Percentiles rank a stretch among this genome's conserved stretches.
Conservation (phyloP, 2,888 invertebrate species). For the Embidobia sp. region DNA sequence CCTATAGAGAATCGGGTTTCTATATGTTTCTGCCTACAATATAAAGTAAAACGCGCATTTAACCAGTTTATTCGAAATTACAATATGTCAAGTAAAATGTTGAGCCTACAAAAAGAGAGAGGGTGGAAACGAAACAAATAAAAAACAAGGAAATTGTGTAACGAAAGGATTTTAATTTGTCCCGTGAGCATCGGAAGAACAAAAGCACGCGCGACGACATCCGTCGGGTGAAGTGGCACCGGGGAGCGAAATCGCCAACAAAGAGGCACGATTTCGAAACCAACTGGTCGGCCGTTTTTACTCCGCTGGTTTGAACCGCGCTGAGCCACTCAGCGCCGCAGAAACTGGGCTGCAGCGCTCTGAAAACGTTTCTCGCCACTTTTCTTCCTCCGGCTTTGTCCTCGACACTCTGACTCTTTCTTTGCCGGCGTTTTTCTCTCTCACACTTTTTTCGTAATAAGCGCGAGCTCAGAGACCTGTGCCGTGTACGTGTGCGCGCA, state of each 20-base stretch:
- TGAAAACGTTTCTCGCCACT: slow-evolving; percentile 68
- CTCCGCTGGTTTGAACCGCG: slow-evolving; percentile 48
- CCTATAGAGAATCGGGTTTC: too few relatives aligned
- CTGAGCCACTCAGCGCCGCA: slow-evolving; percentile 54
- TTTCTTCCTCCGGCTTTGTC: slow-evolving; percentile 63
- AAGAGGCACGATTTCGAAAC: slow-evolving; percentile 63
- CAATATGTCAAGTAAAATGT: too few relatives aligned
- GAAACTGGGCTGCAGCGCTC: slow-evolving; percentile 68
- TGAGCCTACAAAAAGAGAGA: too few relatives aligned
- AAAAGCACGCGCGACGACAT: slow-evolving; percentile 54
- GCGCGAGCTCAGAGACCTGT: too few relatives aligned
- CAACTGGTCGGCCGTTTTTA: slow-evolving; percentile 55
- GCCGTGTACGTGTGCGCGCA: background rate
- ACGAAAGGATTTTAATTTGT: too few relatives aligned
- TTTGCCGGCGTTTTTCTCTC: slow-evolving; percentile 27
- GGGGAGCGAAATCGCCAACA: slow-evolving; percentile 52
- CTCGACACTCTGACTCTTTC: slow-evolving; percentile 57
- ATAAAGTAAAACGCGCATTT: too few relatives aligned
- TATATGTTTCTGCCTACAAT: too few relatives aligned
- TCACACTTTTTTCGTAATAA: slow-evolving; percentile 37
- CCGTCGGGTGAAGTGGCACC: slow-evolving; percentile 31
- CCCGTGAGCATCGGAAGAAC: slow-evolving; percentile 16
- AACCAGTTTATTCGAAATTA: too few relatives aligned
- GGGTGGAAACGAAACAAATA: too few relatives aligned
- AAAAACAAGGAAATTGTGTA: too few relatives aligned